These are phyloP conservation scores for Brenthis daphne DNA, from an alignment of 2,888 invertebrate genomes.

Conservation along the genomic window DNA sequence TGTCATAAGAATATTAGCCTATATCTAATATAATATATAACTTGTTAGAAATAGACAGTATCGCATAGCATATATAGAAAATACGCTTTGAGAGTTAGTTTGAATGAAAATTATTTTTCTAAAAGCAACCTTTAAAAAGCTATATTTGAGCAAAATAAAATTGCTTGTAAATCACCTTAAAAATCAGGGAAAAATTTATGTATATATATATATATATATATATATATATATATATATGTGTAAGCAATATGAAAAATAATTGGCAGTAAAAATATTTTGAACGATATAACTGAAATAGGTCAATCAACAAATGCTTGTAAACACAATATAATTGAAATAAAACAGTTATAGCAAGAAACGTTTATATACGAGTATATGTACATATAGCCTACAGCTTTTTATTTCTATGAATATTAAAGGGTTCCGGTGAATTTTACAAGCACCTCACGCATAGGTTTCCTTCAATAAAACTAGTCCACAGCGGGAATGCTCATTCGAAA, in stretches of 20 bases:
- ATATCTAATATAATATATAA: no score
- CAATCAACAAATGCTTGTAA: slow-evolving; percentile 2
- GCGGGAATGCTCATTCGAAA: slow-evolving; percentile 20
- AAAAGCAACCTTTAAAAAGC: no score
- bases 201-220: no score
- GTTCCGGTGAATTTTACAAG: slow-evolving; percentile 33
- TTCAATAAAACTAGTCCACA: slow-evolving; percentile 33
- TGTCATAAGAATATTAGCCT: no score
- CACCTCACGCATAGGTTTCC: slow-evolving; percentile 37
- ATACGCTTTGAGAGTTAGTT: no score
- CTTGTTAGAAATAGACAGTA: no score
- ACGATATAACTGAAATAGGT: slow-evolving; percentile 9
- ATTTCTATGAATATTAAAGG: slow-evolving; percentile 26
- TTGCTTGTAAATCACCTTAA: no score
- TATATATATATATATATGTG: no score
- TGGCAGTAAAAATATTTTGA: neutral
- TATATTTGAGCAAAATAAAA: no score
- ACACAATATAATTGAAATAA: neutral
- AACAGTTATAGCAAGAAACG: neutral
- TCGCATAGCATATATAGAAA: no score
- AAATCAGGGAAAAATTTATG: no score
- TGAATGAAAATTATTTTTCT: no score
- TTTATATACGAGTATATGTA: neutral
- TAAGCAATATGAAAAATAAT: neutral
- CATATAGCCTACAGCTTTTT: slow-evolving; percentile 16